phyloP scores from a whole-genome alignment of 92 coral and sea anemone genomes.

The Virgularia gustaviana region DNA sequence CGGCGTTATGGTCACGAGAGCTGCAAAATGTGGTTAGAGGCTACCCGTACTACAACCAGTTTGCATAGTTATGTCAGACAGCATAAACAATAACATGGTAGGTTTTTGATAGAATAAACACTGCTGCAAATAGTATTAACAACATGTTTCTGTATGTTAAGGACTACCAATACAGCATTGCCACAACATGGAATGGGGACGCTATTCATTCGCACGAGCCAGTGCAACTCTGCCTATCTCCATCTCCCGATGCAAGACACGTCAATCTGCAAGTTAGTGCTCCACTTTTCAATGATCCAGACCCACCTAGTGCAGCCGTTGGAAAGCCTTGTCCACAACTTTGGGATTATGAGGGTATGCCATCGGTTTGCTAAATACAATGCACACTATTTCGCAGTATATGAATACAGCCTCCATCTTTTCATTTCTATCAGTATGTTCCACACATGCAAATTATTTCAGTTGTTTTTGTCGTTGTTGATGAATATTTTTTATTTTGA shows the following conservation, averaged over 20 bases:
- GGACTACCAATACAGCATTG: not conserved
- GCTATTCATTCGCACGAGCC: conserved; percentile 60
- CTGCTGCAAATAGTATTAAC: not conserved
- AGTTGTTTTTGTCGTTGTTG: too few species aligned
- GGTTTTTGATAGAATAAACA: not conserved
- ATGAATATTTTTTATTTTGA: too few species aligned
- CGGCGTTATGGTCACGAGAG: too few species aligned
- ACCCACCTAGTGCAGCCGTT: conserved; percentile 62
- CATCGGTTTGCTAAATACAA: not conserved
- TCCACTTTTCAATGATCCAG: conserved; percentile 88
- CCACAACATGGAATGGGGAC: conserved; percentile 66
- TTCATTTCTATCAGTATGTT: not conserved
- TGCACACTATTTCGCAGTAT: not conserved
- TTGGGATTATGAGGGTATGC: conserved; percentile 92
- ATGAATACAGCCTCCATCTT: not conserved
- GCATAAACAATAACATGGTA: not conserved
- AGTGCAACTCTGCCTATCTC: conserved; percentile 58
- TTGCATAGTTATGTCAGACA: not conserved
- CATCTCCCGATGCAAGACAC: conserved; percentile 44
- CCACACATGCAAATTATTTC: too few species aligned
- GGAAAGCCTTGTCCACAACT: conserved; percentile 81
- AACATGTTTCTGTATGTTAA: not conserved
- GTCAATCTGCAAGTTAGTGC: conserved; percentile 71
- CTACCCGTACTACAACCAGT: too few species aligned
- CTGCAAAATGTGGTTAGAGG: too few species aligned